Evolutionary conservation across 2,797 vertebrate genomes (phyloP).

Genomic region (Neosalanx taihuensis): DNA sequence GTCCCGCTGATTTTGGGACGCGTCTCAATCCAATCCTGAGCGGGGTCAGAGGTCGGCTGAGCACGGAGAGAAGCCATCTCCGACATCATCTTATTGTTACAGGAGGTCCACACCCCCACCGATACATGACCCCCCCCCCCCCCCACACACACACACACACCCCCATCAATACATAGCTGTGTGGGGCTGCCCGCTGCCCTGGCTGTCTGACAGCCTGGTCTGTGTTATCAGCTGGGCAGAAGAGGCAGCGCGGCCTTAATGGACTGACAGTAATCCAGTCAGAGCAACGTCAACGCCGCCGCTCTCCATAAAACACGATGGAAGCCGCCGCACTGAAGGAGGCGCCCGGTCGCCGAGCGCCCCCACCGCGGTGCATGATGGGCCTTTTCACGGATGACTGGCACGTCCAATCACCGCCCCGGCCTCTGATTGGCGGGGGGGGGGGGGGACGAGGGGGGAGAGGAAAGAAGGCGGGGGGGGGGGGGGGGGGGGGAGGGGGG

Average conservation of each 20-base stretch:
- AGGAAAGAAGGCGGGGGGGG: conserved; percentile 55
- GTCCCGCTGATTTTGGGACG: not conserved
- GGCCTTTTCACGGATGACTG: conserved; percentile 60
- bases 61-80: not conserved
- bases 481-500: conserved; percentile 58
- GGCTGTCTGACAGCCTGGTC: conserved; percentile 19
- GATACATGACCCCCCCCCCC: conserved; percentile 38
- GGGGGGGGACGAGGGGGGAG: conserved; percentile 48
- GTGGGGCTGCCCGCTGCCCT: conserved; percentile 25
- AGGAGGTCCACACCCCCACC: conserved; percentile 11
- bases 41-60: not conserved
- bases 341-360: too few species aligned
- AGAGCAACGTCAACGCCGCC: conserved; percentile 54
- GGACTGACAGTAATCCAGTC: conserved; percentile 47
- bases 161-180: conserved; percentile 14
- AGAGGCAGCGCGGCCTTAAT: conserved; percentile 41
- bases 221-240: conserved; percentile 37
- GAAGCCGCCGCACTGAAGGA: conserved; percentile 55
- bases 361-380: not conserved
- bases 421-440: conserved; percentile 68
- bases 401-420: conserved; percentile 64
- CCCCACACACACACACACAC: conserved; percentile 8
- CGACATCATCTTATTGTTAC: too few species aligned
- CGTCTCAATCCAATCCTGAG: not conserved
- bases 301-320: conserved; percentile 35